Base-by-base conservation (phyloP, 2,113 vertebrate species). In the Microcebus tavaratra region DNA sequence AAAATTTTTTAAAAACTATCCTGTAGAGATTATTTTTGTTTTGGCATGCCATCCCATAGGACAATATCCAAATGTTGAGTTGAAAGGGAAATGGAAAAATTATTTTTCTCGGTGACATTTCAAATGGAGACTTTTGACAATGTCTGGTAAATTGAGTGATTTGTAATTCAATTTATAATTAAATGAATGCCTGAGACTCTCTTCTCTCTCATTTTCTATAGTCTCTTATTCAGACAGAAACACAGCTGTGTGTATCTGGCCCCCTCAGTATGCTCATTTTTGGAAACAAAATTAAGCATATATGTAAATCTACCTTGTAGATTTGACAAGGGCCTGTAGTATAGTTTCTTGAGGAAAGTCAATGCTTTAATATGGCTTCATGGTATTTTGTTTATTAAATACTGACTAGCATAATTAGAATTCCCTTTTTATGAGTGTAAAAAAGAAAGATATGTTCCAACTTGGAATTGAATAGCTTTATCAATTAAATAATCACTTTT, bases 341-440 rank as follows among this genome's bases (percentile, higher is more conserved):
- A 14, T 34, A 80, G 21, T 75, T 80, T 79, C 15, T 39, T 94
- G 18, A 5, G 21, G 21, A 91, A 91, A 94, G 2, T 17, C 67
- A 63, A 55, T 76, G 50, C 57, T 85, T 91, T 80, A 48, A 4
- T 59, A 68, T 27, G 31, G 17, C 34, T 12, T 27, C 50, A 31
- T 45, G 39, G 31, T 50, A 14, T 83, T 88, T 50, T 85, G 23
- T 81, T 92, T 80, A 93, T 31, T 53, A 78, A 96, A 81, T 93
- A 75, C 17, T 84, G 36, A 59, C 50, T 80, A 83, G 5, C 6
- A 34, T 79, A 93, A 59, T 61, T 76, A 65, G 5, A 29, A 90
- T 6, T n/a, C 14, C 1, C 0, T 57, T 42, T 55, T 68, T 89
- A 1, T 90, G 8, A 87, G 3, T 81, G 10, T 55, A 79, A 90